Percentiles rank a stretch among this genome's conserved stretches.
Evolutionary conservation across 2,113 vertebrate genomes (phyloP).

Genomic region (Chaetura pelagica): DNA sequence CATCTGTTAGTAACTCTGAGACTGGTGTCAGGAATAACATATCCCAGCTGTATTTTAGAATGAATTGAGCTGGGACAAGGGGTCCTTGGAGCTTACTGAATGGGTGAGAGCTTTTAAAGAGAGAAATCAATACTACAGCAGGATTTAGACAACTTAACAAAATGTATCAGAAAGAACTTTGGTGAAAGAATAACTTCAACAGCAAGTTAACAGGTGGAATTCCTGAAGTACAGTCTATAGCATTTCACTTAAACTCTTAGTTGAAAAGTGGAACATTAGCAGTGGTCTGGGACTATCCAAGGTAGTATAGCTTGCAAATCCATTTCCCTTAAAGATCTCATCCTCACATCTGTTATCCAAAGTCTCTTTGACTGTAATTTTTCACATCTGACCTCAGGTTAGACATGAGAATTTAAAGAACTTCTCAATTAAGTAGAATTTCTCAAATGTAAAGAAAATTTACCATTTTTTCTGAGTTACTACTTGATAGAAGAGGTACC

Average conservation of each 20-base stretch:
- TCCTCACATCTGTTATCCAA: background rate
- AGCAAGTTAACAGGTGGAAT: slow-evolving; percentile 37
- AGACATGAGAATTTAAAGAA: background rate
- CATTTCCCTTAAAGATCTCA: background rate
- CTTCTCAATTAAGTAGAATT: background rate
- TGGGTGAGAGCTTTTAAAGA: slow-evolving; percentile 65
- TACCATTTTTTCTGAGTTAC: background rate
- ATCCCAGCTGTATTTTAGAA: slow-evolving; percentile 46
- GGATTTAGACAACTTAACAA: slow-evolving; percentile 76
- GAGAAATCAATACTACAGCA: slow-evolving; percentile 73
- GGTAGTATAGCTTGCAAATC: background rate
- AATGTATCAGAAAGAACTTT: slow-evolving; percentile 71
- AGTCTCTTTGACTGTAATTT: background rate
- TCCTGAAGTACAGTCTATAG: slow-evolving; percentile 7
- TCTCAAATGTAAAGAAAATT: background rate
- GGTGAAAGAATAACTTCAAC: slow-evolving; percentile 55
- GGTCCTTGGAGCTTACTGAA: slow-evolving; percentile 62
- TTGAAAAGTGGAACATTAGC: background rate
- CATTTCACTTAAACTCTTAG: background rate
- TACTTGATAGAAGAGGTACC: background rate
- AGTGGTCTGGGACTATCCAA: background rate
- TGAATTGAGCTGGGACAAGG: slow-evolving; percentile 65
- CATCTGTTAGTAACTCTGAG: slow-evolving; percentile 7
- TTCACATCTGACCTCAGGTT: background rate
- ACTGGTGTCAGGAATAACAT: slow-evolving; percentile 44